These are phyloP conservation scores for Cacatua alba DNA, from an alignment of 2,113 vertebrate genomes.

Conservation along the genomic window DNA sequence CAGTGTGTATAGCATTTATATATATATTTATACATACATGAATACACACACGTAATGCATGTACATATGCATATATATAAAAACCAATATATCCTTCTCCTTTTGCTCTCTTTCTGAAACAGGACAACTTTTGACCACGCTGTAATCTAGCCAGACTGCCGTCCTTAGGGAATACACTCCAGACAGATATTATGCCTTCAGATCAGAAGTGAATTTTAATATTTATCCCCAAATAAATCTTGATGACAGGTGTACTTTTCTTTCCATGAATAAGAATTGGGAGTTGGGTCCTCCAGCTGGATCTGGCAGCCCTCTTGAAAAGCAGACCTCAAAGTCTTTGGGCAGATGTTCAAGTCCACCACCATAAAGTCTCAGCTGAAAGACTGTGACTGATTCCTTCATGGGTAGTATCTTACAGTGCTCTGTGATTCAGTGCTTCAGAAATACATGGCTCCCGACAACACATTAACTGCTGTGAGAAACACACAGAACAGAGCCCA, in stretches of 20 bases:
- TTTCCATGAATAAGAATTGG: conserved; percentile 4
- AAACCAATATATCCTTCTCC: not conserved
- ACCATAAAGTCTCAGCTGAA: not conserved
- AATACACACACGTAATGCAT: not conserved
- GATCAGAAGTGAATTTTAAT: conserved; percentile 1
- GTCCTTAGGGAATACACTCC: not conserved
- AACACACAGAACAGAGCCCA: not conserved
- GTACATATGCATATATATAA: not conserved
- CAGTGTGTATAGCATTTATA: not conserved
- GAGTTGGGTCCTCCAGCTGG: not conserved
- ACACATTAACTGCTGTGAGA: not conserved
- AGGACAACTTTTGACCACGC: not conserved
- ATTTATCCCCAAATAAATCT: conserved; percentile 15
- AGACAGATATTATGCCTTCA: not conserved
- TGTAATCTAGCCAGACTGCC: not conserved
- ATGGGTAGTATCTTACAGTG: not conserved
- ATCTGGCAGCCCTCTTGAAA: not conserved
- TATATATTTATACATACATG: not conserved
- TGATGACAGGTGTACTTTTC: conserved; percentile 14
- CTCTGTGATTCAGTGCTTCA: not conserved
- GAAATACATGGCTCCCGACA: not conserved
- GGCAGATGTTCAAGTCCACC: not conserved
- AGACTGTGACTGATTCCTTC: not conserved
- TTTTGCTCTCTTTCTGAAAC: not conserved
- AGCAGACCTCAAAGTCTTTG: not conserved